phyloP scores from a whole-genome alignment of 2,797 vertebrate species.

The Psittacula derbiana region DNA sequence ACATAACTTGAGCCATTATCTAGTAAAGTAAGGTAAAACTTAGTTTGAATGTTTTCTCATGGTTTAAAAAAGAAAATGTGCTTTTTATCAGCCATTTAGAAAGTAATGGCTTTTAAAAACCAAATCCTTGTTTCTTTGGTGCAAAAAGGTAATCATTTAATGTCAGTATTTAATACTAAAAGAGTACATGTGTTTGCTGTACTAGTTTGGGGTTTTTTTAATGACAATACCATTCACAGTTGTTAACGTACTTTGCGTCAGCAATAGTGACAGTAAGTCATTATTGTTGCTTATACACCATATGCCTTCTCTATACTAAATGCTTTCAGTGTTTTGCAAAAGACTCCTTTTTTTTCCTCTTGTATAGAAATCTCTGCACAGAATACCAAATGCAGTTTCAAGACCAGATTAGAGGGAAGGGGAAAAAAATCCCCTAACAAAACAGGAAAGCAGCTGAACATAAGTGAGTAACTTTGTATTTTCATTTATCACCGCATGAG shows the following conservation, averaged over 20 bases:
- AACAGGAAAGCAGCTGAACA: background rate
- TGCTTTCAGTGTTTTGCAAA: background rate
- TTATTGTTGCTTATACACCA: background rate
- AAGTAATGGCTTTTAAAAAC: background rate
- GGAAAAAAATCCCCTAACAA: background rate
- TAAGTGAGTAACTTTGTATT: background rate
- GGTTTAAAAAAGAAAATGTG: background rate
- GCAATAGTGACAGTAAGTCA: background rate
- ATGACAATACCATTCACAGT: background rate
- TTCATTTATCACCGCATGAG: background rate
- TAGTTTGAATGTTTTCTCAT: background rate
- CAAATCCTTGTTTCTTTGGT: background rate
- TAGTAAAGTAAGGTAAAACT: background rate
- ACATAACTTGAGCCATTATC: background rate
- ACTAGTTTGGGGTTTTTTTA: background rate
- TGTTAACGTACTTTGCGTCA: background rate
- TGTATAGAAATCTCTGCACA: background rate
- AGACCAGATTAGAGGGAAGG: background rate
- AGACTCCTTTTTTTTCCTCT: background rate
- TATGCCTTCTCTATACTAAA: background rate
- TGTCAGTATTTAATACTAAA: background rate
- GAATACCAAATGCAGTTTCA: background rate
- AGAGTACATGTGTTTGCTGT: background rate
- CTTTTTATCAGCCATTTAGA: background rate
- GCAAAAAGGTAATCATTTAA: background rate